Base-by-base conservation (phyloP, 2,797 vertebrate species). In the Gambelia wislizenii region DNA sequence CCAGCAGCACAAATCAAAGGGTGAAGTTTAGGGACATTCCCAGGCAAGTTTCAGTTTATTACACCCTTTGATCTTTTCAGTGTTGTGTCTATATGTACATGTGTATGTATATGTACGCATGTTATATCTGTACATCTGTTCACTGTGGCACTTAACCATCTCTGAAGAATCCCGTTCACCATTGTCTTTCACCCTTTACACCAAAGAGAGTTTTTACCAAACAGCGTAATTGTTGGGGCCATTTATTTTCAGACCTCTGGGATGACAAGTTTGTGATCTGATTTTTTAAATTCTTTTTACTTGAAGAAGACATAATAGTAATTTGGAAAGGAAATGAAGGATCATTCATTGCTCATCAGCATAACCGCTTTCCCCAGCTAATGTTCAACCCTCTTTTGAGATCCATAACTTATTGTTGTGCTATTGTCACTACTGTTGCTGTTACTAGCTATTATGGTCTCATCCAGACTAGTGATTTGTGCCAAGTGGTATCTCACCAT, bases 41-140 rank as follows among this genome's bases (percentile, higher is more conserved):
- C 47, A 85, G 72, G 90, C 76, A 92, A 93, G 91, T 33, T 88
- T 74, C 33, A 91, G 42, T 75, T 91, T 89, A 86, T 84, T 84
- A 80, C 0, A 89, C 47, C 33, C 69, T 93, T 94, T 91, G 84
- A 91, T 88, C 52, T 72, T n/a, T 49, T 27, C 87, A 91, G 81
- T 67, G 76, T 30, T 7, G 22, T 83, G 49, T 79, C 83, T 84
- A 88, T 74, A 61, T 80, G 91, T 90, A 87, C 82, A 87, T 89
- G 78, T 61, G n/a, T n/a, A n/a, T n/a, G n/a, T n/a, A n/a, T n/a
- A 91, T 36, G 27, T 5, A 18, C 4, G n/a, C 12, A 61, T 64
- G 27, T 44, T 10, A 16, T 69, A n/a, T 39, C n/a, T 72, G 52
- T 52, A n/a, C 47, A 64, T 69, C 47, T 82, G 44, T 59, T 30